A percentile compares a stretch with the other conserved stretches of the same genome.
phyloP scores from a whole-genome alignment of 2,797 vertebrate genomes.

The Picus viridis region DNA sequence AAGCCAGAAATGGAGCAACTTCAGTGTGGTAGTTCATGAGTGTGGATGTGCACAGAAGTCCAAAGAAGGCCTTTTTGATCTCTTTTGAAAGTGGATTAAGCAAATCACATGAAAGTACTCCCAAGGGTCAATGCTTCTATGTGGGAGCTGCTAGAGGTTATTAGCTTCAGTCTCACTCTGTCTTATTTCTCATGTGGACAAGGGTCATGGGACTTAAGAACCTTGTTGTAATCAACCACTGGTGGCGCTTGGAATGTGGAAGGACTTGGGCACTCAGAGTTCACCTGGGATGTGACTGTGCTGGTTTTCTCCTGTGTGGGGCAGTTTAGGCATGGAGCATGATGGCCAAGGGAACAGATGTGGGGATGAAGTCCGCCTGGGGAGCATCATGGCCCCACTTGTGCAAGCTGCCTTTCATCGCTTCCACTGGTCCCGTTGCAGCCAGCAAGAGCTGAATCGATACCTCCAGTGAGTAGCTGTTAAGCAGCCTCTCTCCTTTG shows the following conservation, averaged over 20 bases:
- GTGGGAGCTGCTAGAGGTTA: neutral
- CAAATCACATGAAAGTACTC: neutral
- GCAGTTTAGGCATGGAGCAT: slow-evolving; percentile 97
- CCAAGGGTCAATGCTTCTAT: neutral
- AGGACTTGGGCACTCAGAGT: rapidly evolving
- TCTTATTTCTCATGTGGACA: neutral
- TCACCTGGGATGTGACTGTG: neutral
- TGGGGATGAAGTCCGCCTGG: slow-evolving; percentile 95
- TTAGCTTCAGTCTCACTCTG: neutral
- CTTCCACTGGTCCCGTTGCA: slow-evolving; percentile 98
- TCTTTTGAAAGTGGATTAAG: neutral
- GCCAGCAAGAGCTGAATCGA: slow-evolving; percentile 94
- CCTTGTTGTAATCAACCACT: rapidly evolving
- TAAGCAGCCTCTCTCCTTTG: neutral
- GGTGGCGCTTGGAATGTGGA: neutral
- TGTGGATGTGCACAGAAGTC: neutral
- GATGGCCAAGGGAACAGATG: slow-evolving; percentile 97
- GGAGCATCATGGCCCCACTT: slow-evolving; percentile 98
- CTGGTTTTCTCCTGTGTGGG: neutral
- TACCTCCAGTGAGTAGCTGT: slow-evolving; percentile 91
- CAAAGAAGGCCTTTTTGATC: neutral
- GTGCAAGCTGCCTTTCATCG: slow-evolving; percentile 98
- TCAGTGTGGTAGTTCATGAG: neutral
- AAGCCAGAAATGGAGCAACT: neutral
- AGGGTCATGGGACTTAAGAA: neutral